Evolutionary conservation across 2,113 vertebrate species (phyloP), one percentile per base, ranked within the genome.

Genomic region (Lycaon pictus): DNA sequence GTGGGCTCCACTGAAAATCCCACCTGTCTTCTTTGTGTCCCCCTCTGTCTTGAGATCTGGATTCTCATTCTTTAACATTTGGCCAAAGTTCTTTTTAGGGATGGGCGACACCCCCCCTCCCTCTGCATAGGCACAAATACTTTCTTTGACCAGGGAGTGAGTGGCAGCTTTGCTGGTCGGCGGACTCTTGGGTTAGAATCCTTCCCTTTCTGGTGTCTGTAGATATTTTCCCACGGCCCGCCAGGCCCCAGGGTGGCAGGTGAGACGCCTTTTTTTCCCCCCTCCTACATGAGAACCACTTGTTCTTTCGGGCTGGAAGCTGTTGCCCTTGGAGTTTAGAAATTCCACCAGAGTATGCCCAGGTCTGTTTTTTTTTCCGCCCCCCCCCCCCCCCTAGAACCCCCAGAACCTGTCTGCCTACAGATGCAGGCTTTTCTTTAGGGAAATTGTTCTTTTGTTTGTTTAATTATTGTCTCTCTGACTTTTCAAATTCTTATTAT

Each of bases 311-410:
- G 86, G 48, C 81, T 85, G 71, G 29, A 90, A 76, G 67, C 29
- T 77, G 83, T 81, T 77, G 96, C 87, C 74, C 80, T 63, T 92
- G n/a, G 35, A 51, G n/a, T 76, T 92, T 13, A 92, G 90, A 93
- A 79, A 87, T 80, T 23, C 76, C 81, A 43, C 56, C 35, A 71
- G 92, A 43, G 63, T 35, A 53, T 27, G 48, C 7, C 60, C 32
- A 37, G 43, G 32, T 53, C 1, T 72, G 71, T 53, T 11, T 37
- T 37, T 37, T 37, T 37, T 37, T 37, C 37, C 3, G 37, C 3
- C 43, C 43, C 43, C 43, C 1, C 43, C 43, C 43, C 43, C 43
- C 43, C 7, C 60, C 23, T 56, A 6, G 51, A 51, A 37, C 43
- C 25, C 0, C 0, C 16, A 74, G 58, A 37, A 53, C 35, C 35